phyloP scores from a whole-genome alignment of 1,140 invertebrate species.

The Vanessa tameamea region DNA sequence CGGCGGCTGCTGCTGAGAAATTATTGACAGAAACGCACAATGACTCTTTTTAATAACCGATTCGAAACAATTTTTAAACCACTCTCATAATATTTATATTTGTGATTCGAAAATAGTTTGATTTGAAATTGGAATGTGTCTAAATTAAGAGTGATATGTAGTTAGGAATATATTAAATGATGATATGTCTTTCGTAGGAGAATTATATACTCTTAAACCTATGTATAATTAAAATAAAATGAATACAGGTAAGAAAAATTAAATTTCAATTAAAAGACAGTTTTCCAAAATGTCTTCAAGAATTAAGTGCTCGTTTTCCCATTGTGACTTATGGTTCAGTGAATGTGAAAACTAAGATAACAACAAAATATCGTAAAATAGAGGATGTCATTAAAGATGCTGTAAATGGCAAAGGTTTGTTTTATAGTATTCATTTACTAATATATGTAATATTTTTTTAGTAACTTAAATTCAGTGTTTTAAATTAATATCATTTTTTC shows the following conservation, averaged over 20 bases:
- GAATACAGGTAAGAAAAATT: slow-evolving; percentile 57
- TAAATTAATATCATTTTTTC: slow-evolving; percentile 5
- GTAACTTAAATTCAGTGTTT: neutral
- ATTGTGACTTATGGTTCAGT: slow-evolving; percentile 49
- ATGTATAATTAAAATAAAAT: too few relatives aligned
- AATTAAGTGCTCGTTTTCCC: slow-evolving; percentile 52
- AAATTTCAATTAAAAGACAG: slow-evolving; percentile 63
- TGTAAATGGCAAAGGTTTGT: slow-evolving; percentile 47
- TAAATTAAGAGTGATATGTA: too few relatives aligned
- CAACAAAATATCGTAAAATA: slow-evolving; percentile 48
- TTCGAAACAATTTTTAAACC: too few relatives aligned
- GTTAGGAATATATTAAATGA: too few relatives aligned
- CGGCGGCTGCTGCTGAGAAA: too few relatives aligned
- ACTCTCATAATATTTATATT: too few relatives aligned
- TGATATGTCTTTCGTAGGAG: too few relatives aligned
- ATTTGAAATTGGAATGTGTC: too few relatives aligned
- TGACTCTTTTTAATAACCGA: too few relatives aligned
- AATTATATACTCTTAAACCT: too few relatives aligned
- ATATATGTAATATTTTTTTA: neutral
- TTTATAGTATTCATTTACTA: neutral
- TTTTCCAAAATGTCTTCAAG: slow-evolving; percentile 41
- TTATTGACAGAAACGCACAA: too few relatives aligned
- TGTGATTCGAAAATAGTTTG: too few relatives aligned
- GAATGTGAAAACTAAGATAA: slow-evolving; percentile 29
- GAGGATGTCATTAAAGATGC: slow-evolving; percentile 54